These are phyloP conservation scores for Gonioctena quinquepunctata DNA, from an alignment of 1,140 invertebrate genomes.

Conservation along the genomic window DNA sequence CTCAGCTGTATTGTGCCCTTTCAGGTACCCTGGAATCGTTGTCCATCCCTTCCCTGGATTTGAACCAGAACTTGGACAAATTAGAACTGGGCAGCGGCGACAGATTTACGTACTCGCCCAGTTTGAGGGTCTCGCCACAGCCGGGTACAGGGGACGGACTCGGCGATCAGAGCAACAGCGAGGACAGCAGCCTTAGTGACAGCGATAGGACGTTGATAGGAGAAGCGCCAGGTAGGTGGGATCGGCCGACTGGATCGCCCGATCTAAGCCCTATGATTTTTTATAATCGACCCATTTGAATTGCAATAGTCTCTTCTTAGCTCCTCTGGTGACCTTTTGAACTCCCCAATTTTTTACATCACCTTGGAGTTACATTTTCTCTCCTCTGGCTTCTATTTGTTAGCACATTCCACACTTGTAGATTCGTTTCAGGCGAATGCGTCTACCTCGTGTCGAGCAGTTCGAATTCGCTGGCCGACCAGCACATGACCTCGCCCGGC, in stretches of 20 bases:
- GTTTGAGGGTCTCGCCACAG: constrained; percentile 42
- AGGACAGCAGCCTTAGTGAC: constrained; percentile 78
- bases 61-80: constrained; percentile 44
- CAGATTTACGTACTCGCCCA: constrained; percentile 36
- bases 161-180: constrained; percentile 69
- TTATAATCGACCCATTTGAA: too few species aligned
- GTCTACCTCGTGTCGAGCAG: constrained; percentile 43
- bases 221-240: constrained; percentile 59
- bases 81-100: constrained; percentile 35
- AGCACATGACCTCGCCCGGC: constrained; percentile 50
- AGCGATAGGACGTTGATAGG: constrained; percentile 73
- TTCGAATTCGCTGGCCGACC: constrained; percentile 50
- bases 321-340: too few species aligned
- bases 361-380: too few species aligned
- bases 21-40: constrained; percentile 60
- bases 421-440: constrained; percentile 42
- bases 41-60: constrained; percentile 60
- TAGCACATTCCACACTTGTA: too few species aligned
- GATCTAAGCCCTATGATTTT: too few species aligned
- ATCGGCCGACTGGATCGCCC: too few species aligned
- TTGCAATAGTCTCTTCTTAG: too few species aligned
- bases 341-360: too few species aligned
- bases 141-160: constrained; percentile 32
- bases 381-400: too few species aligned
- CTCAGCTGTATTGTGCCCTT: constrained; percentile 26